Percentiles rank a stretch among this genome's conserved stretches.
These are phyloP conservation scores for Amia ocellicauda DNA, from an alignment of 2,113 vertebrate genomes.

Conservation along the genomic window DNA sequence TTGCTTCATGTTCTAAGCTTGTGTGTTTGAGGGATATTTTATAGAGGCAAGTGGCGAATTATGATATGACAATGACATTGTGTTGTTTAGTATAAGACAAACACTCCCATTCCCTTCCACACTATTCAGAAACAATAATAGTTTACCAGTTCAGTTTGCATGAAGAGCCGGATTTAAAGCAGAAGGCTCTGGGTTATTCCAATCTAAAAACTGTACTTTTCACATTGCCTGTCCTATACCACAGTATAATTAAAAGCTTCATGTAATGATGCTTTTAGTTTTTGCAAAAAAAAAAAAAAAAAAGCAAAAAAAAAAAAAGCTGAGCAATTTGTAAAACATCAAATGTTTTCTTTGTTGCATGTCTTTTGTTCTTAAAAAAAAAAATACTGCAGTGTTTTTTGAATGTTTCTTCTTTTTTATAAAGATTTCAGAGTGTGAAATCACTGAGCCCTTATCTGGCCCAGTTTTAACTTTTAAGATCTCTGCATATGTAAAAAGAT, in stretches of 20 bases:
- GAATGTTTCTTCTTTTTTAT: slow-evolving; percentile 66
- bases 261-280: slow-evolving; percentile 71
- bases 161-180: slow-evolving; percentile 7
- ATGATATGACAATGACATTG: slow-evolving; percentile 3
- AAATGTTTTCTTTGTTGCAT: slow-evolving; percentile 76
- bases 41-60: neutral
- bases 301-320: slow-evolving; percentile 27
- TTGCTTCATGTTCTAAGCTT: neutral
- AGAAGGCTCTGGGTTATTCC: neutral
- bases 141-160: slow-evolving; percentile 10
- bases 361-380: slow-evolving; percentile 71
- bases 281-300: slow-evolving; percentile 52
- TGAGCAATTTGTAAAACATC: slow-evolving; percentile 70
- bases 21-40: slow-evolving; percentile 1
- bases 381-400: slow-evolving; percentile 69
- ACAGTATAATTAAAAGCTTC: slow-evolving; percentile 57
- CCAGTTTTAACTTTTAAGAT: slow-evolving; percentile 80
- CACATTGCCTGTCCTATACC: slow-evolving; percentile 58
- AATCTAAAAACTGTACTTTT: slow-evolving; percentile 44
- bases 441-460: slow-evolving; percentile 70
- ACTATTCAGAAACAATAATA: slow-evolving; percentile 1
- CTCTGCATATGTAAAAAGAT: slow-evolving; percentile 81
- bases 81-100: slow-evolving; percentile 4
- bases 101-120: neutral
- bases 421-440: slow-evolving; percentile 68